Evolutionary conservation across 1,140 invertebrate species (phyloP).

Genomic region (Andrena cerasifolii): DNA sequence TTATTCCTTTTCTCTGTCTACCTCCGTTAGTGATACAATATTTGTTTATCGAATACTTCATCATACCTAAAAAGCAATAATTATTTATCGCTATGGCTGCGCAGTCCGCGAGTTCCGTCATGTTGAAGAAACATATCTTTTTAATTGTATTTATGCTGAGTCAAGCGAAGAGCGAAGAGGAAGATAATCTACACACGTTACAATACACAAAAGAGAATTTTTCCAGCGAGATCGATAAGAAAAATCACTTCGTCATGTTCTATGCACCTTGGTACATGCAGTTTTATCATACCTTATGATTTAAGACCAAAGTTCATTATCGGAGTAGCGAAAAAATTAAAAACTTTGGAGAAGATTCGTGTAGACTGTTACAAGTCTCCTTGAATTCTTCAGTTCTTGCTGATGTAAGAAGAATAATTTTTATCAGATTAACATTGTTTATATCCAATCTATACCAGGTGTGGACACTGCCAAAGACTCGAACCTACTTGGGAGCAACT

Average conservation of each 20-base stretch:
- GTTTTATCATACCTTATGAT: conserved; percentile 36
- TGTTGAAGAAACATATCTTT: conserved; percentile 32
- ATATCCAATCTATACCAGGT: conserved; percentile 81
- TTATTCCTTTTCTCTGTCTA: not conserved
- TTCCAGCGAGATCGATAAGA: conserved; percentile 82
- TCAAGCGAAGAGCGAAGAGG: conserved; percentile 49
- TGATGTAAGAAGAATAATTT: no score
- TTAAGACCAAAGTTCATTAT: not conserved
- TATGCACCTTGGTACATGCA: conserved; percentile 88
- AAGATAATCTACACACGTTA: conserved; percentile 29
- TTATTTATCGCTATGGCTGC: conserved; percentile 7
- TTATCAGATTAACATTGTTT: no score
- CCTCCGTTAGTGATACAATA: not conserved
- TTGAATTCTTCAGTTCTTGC: no score
- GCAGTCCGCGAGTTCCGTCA: not conserved
- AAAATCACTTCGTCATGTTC: conserved; percentile 90
- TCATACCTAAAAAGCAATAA: not conserved
- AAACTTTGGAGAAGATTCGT: not conserved
- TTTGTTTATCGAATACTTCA: conserved; percentile 12
- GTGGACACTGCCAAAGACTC: conserved; percentile 87
- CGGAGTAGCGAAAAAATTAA: no score
- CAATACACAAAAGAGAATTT: conserved; percentile 62
- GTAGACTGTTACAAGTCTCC: no score
- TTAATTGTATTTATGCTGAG: conserved; percentile 58
- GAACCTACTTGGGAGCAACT: conserved; percentile 88